Conservation (phyloP, 1,140 invertebrate genomes). For the Zaprionus gabonicus region DNA sequence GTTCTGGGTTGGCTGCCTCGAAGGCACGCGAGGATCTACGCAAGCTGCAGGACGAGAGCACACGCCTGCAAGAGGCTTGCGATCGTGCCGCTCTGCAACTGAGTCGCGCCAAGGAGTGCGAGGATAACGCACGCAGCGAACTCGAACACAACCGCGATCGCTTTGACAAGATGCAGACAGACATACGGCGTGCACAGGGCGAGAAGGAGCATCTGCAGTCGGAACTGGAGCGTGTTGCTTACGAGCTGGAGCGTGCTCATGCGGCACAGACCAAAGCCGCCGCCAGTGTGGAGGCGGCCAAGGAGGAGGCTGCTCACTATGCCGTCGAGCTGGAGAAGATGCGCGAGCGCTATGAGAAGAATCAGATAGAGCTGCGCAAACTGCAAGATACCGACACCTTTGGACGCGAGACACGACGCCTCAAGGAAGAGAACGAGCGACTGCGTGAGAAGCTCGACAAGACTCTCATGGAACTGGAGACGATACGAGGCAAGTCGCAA, state of each 20-base stretch:
- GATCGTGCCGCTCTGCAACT: constrained; percentile 93
- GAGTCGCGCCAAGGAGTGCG: constrained; percentile 93
- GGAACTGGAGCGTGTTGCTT: constrained; percentile 93
- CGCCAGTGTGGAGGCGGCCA: constrained; percentile 92
- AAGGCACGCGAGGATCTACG: constrained; percentile 94
- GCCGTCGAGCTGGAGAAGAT: constrained; percentile 95
- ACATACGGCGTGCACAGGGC: constrained; percentile 91
- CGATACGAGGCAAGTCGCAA: constrained; percentile 93
- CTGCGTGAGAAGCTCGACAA: constrained; percentile 93
- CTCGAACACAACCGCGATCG: constrained; percentile 95
- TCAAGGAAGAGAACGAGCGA: constrained; percentile 93
- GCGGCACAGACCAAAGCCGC: constrained; percentile 93
- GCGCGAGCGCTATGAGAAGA: constrained; percentile 95
- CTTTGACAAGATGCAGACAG: constrained; percentile 94
- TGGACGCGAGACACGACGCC: constrained; percentile 89
- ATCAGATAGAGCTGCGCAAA: constrained; percentile 92
- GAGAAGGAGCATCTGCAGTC: constrained; percentile 94
- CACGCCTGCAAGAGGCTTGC: constrained; percentile 93
- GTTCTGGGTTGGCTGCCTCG: constrained; percentile 90
- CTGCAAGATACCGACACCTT: constrained; percentile 89
- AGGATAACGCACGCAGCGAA: constrained; percentile 96
- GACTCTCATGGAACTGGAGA: constrained; percentile 90
- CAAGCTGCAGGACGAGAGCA: constrained; percentile 93
- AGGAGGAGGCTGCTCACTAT: constrained; percentile 94
- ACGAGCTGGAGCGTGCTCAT: constrained; percentile 93